Percentiles rank a stretch among this genome's conserved stretches.
These are phyloP conservation scores for Bovichtus diacanthus DNA, from an alignment of 2,797 vertebrate species.

Conservation along the genomic window DNA sequence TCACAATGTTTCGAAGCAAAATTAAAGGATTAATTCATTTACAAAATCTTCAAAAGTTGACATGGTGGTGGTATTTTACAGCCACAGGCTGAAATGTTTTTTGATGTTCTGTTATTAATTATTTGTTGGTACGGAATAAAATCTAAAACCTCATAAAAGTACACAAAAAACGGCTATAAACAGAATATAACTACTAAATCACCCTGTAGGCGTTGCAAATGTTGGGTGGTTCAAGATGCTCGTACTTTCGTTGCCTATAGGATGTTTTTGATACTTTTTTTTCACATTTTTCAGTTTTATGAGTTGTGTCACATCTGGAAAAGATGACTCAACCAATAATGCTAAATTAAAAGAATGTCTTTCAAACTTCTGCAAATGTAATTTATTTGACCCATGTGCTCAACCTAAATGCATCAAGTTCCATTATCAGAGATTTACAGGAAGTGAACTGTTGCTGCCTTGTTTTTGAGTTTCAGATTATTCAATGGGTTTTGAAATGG, in stretches of 20 bases:
- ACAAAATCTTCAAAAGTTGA: not conserved
- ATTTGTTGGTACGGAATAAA: not conserved
- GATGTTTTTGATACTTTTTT: not conserved
- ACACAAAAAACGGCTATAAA: not conserved
- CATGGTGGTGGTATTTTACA: not conserved
- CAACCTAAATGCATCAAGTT: conserved; percentile 24
- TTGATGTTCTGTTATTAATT: not conserved
- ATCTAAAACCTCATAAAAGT: not conserved
- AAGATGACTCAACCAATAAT: not conserved
- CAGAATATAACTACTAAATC: not conserved
- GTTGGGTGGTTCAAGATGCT: not conserved
- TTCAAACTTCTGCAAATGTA: conserved; percentile 8
- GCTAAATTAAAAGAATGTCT: conserved; percentile 8
- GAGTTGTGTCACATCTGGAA: conserved; percentile 7
- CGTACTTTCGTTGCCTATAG: not conserved
- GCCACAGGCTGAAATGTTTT: not conserved
- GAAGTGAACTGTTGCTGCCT: conserved; percentile 9
- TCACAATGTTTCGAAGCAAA: not conserved
- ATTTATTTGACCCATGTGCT: not conserved
- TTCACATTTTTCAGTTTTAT: not conserved
- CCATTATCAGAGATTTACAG: conserved; percentile 23
- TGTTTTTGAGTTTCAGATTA: conserved; percentile 31
- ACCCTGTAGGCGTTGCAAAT: not conserved
- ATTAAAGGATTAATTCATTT: not conserved
- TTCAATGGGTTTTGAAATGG: conserved; percentile 18